These are phyloP conservation scores for Chalcis sispes DNA, from an alignment of 2,888 invertebrate genomes.

Conservation along the genomic window DNA sequence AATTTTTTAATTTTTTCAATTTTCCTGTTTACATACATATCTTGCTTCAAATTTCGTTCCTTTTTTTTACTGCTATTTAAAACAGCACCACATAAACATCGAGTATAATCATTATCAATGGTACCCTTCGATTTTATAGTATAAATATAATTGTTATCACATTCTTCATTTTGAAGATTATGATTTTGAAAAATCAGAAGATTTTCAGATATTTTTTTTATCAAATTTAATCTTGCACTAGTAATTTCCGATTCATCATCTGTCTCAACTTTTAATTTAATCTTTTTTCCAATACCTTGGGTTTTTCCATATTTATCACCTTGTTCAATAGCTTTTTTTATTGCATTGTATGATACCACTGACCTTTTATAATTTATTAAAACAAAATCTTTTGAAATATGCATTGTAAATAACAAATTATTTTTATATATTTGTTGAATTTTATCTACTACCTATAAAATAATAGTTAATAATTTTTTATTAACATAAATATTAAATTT, in stretches of 20 bases:
- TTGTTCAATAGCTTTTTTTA: slow-evolving; percentile 66
- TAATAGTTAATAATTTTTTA: neutral
- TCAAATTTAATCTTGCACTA: slow-evolving; percentile 72
- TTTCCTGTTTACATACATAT: slow-evolving; percentile 75
- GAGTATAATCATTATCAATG: slow-evolving; percentile 63
- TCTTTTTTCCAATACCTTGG: slow-evolving; percentile 49
- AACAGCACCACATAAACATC: slow-evolving; percentile 79
- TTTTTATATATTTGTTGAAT: slow-evolving; percentile 5
- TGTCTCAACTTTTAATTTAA: slow-evolving; percentile 62
- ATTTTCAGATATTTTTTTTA: slow-evolving; percentile 72
- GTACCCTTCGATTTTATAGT: slow-evolving; percentile 76
- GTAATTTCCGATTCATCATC: slow-evolving; percentile 68
- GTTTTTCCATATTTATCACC: slow-evolving; percentile 68
- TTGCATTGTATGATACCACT: slow-evolving; percentile 55
- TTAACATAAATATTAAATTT: too few relatives aligned
- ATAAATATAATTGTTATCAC: slow-evolving; percentile 72
- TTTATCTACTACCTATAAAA: slow-evolving; percentile 18
- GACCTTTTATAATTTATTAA: slow-evolving; percentile 35
- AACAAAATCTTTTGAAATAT: slow-evolving; percentile 3
- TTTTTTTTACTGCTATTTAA: slow-evolving; percentile 79
- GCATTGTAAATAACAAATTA: neutral
- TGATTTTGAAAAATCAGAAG: slow-evolving; percentile 69
- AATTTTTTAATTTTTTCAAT: slow-evolving; percentile 60
- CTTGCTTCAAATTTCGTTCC: slow-evolving; percentile 76
- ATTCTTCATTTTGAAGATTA: slow-evolving; percentile 64